A percentile compares a stretch with the other conserved stretches of the same genome.
Conservation (phyloP, 2,113 vertebrate genomes). For the Tympanuchus pallidicinctus region DNA sequence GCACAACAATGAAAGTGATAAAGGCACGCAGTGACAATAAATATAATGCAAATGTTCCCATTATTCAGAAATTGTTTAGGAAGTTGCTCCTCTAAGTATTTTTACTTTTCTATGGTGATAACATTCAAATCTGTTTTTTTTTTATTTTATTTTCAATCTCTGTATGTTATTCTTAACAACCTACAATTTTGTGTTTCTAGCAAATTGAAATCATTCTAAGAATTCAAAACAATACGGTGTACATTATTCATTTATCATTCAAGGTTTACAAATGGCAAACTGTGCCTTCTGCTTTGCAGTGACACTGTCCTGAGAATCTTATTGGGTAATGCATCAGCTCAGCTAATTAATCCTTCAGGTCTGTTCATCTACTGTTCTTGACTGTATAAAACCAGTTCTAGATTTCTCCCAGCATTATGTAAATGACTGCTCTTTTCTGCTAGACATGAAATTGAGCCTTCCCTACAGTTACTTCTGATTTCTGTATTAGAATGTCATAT, state of each 20-base stretch:
- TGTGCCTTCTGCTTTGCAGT: neutral
- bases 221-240: neutral
- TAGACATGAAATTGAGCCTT: neutral
- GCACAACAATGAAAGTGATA: constrained; percentile 76
- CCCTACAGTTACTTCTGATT: neutral
- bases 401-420: constrained; percentile 50
- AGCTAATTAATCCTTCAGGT: neutral
- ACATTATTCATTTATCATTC: constrained; percentile 8
- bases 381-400: constrained; percentile 22
- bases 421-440: constrained; percentile 42
- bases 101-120: neutral
- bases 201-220: neutral
- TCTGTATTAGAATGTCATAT: neutral
- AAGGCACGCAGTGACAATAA: constrained; percentile 68
- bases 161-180: neutral
- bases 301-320: neutral
- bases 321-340: neutral
- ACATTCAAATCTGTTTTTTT: neutral
- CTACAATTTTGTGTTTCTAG: neutral
- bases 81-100: constrained; percentile 33
- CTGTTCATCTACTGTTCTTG: constrained; percentile 48
- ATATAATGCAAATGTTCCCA: constrained; percentile 55
- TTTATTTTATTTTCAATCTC: constrained; percentile 14
- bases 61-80: constrained; percentile 67
- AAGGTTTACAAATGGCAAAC: neutral